Base-by-base conservation (phyloP, 2,888 invertebrate genomes). In the Linnaemya tessellans region DNA sequence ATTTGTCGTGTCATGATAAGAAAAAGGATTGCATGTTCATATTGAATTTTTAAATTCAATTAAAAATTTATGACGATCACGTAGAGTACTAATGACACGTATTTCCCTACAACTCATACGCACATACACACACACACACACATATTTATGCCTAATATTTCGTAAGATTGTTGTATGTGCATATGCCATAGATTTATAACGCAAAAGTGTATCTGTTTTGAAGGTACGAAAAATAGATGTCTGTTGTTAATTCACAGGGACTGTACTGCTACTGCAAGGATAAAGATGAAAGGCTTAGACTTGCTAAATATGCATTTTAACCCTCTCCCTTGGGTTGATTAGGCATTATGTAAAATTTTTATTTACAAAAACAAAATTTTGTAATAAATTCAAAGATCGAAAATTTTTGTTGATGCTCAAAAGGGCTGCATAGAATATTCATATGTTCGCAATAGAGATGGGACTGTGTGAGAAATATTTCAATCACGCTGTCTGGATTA, bases 21-120 rank as follows among this genome's bases (percentile, higher is more conserved):
- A 64, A 62, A 56, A 77, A 68, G 64, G 51, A 81, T 49, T 78
- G 77, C 71, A 70, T 70, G 81, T 65, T 79, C 78, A 78, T 81
- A 81, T 82, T 79, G 73, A 85, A 74, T 81, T 85, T 79, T 85
- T 79, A 81, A 82, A 85, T 85, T 85, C 84, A 74, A 85, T 85
- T 85, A 85, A 85, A 84, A 78, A 85, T 82, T 79, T 81, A 79
- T 81, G 81, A 85, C 70, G 81, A 85, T 85, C 84, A 85, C 81
- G 84, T 81, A 81, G 70, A 79, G 79, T 18, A 60, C 51, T 84
- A 80, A 80, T 77, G 67, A 62, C 67, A 80, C 80, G 71, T 67
- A 67, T 82, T 70, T 64, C 35, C 64, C 64, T 71, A 71, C 22
- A 22, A 49, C 18, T 38, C 30, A 41, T 7, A 20, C 20, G 2